Evolutionary conservation across 2,113 vertebrate genomes (phyloP), one percentile per base, ranked within the genome.

Genomic region (Jaculus jaculus): DNA sequence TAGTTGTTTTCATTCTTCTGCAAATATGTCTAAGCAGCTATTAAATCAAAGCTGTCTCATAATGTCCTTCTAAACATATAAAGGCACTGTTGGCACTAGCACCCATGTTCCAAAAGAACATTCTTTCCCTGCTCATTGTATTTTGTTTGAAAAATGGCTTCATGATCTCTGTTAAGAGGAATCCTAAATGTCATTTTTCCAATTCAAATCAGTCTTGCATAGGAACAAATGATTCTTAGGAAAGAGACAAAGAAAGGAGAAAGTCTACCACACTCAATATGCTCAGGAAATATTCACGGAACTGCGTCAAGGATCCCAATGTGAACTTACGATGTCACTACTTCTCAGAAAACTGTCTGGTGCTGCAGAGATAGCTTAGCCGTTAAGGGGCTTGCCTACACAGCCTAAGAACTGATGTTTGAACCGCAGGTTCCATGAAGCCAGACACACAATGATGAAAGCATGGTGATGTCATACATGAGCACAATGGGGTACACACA

Each of bases 141-240:
- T 61, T 89, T 97, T 94, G 89, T 86, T 91, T 85, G 69, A 83
- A 88, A 88, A 94, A 87, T 91, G 24, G n/a, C 37, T 83, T 92
- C 58, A 20, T 82, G 37, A 47, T 87, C 69, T 87, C 58, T 58
- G 30, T 32, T 60, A 72, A 78, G 65, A 91, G 61, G 20, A 54
- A 12, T 23, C 5, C 26, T 92, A 72, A 93, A 79, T 91, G 75
- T 79, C 66, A 81, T 12, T 84, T 84, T 51, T 87, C 71, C 16
- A 39, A 60, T 79, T 85, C 37, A 78, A 87, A 61, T 34, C 24
- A 74, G n/a, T 84, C 54, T 94, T 87, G n/a, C 65, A 63, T 26
- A 61, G 39, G 17, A 68, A 28, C 37, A 65, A 84, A 37, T 73
- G n/a, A 30, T 18, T 10, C 65, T 87, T 82, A 69, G 61, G 77